Evolutionary conservation across 2,797 vertebrate species (phyloP), one percentile per base, ranked within the genome.

Genomic region (Lycodopsis pacificus): DNA sequence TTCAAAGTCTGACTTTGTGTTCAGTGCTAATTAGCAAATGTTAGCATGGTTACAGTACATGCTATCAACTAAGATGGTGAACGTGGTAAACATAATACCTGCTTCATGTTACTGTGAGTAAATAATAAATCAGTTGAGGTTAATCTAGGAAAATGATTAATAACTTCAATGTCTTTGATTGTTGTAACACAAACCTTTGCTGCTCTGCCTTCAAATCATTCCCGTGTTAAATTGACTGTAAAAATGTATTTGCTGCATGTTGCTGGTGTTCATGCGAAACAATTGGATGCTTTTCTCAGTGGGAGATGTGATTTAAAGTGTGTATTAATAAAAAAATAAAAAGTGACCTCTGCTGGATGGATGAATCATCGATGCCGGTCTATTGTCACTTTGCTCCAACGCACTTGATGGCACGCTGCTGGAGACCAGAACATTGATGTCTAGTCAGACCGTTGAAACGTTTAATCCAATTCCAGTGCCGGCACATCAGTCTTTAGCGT

Each of bases 361-460:
- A 87, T 89, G 69, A 84, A 78, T 86, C 73, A 89, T 86, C 81
- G 85, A 71, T 79, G 79, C 76, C 36, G 64, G 71, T 69, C 83
- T 86, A 71, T 76, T 84, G 76, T 85, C 86, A 83, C 66, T 81
- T 86, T 71, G 30, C 36, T 61, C 15, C 49, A 56, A 40, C 49
- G 71, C 42, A 73, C 67, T 78, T 71, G 64, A 82, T 63, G 69
- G 49, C 49, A 56, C 7, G 5, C 70, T 85, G 5, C 70, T 85
- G 80, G 84, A 84, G 71, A 78, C 59, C 42, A 46, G 32, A 66
- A 63, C 62, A 49, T 20, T 49, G 27, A 61, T 67, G 59, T 67
- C 59, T 48, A 12, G 19, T 36, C 13, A 36, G 36, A 73, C 44
- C 59, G 46, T 27, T 70, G n/a, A 84, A 84, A 80, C 58, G 13